A percentile compares a stretch with the other conserved stretches of the same genome.
Conservation (phyloP, 2,888 invertebrate species). For the Ryuthela nishihirai region DNA sequence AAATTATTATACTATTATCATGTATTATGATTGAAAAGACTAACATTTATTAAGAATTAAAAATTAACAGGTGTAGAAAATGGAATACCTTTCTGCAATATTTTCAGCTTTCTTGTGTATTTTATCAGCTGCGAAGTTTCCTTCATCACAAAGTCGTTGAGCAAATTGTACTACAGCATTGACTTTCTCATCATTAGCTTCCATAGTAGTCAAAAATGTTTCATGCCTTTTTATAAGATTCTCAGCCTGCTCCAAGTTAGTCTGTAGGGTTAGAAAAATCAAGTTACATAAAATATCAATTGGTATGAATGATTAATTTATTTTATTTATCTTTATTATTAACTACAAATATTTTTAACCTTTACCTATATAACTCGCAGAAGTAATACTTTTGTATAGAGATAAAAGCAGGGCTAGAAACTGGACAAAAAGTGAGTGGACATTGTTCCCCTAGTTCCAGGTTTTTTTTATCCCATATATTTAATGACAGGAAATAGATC, state of each 20-base stretch:
- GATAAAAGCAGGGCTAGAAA: no score
- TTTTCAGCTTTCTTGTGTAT: constrained; percentile 93
- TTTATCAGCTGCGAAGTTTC: constrained; percentile 94
- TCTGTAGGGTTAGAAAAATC: constrained; percentile 47
- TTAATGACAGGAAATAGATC: no score
- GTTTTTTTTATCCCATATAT: no score
- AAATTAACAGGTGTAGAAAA: neutral
- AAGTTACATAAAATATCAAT: no score
- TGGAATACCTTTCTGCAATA: constrained; percentile 69
- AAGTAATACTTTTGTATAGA: no score
- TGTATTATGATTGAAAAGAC: neutral
- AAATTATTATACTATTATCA: neutral
- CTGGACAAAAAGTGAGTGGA: no score
- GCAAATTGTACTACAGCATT: constrained; percentile 94
- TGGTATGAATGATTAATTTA: no score
- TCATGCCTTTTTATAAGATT: constrained; percentile 96
- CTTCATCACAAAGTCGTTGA: constrained; percentile 80
- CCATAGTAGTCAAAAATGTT: constrained; percentile 98
- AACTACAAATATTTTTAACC: no score
- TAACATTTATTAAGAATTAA: neutral
- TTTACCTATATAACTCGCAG: no score
- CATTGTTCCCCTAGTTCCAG: no score
- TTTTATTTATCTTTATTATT: no score
- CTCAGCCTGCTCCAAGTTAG: constrained; percentile 93
- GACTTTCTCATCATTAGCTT: constrained; percentile 99